Evolutionary conservation across 1,140 invertebrate species (phyloP).

Genomic region (Steinernema khuongi): DNA sequence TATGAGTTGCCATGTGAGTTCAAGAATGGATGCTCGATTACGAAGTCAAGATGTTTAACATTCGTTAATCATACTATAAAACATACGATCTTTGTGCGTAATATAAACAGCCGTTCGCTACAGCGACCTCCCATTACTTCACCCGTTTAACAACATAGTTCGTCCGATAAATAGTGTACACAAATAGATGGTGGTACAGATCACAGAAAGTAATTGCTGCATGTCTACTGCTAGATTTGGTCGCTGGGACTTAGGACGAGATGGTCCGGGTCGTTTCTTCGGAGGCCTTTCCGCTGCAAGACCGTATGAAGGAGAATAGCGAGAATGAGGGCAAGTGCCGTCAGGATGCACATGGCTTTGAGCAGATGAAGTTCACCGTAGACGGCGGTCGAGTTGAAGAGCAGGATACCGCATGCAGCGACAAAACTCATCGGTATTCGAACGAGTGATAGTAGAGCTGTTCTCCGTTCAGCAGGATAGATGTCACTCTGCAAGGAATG

Average conservation of each 20-base stretch:
- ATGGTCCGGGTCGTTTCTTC: background rate
- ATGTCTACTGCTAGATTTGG: background rate
- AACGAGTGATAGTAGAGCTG: constrained; percentile 20
- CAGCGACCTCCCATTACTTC: background rate
- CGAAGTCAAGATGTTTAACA: no score
- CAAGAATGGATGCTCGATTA: no score
- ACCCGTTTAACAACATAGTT: background rate
- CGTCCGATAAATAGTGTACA: no score
- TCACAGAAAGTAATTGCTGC: no score
- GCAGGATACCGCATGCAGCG: constrained; percentile 21
- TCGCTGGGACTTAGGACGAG: background rate
- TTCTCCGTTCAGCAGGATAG: constrained; percentile 23
- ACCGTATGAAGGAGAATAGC: constrained; percentile 16
- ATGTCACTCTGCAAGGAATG: constrained; percentile 15
- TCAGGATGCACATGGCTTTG: constrained; percentile 20
- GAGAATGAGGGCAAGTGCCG: background rate
- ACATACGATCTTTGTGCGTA: no score
- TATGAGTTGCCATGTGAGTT: no score
- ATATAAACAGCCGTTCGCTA: no score
- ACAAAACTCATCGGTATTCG: constrained; percentile 22
- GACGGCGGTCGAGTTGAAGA: constrained; percentile 15
- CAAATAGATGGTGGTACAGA: no score
- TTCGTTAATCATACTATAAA: no score
- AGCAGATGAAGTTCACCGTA: constrained; percentile 26
- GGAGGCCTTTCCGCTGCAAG: background rate